phyloP scores from a whole-genome alignment of 2,888 invertebrate species.

The Limnephilus lunatus region DNA sequence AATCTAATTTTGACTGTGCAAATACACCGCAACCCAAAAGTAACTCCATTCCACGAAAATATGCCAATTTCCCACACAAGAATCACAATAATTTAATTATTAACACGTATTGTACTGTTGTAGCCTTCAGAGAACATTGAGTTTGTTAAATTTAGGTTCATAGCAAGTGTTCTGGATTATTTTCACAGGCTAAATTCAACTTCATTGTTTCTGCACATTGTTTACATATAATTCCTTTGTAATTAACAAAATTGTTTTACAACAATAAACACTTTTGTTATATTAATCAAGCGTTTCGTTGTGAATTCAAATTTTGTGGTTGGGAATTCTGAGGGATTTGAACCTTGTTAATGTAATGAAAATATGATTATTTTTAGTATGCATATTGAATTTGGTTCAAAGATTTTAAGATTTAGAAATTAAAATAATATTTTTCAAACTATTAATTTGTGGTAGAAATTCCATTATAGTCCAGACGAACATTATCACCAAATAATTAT shows the following conservation, averaged over 20 bases:
- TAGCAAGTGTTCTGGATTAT: background rate
- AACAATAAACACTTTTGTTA: slow-evolving; percentile 34
- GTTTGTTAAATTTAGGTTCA: background rate
- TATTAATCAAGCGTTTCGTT: background rate
- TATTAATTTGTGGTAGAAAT: background rate
- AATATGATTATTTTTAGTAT: background rate
- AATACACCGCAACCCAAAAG: background rate
- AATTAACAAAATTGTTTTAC: slow-evolving; percentile 18
- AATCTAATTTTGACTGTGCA: background rate
- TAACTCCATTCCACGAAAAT: background rate
- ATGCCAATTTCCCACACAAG: background rate
- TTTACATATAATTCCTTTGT: slow-evolving; percentile 5
- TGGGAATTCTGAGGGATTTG: background rate
- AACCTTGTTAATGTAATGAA: background rate
- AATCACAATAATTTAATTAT: background rate
- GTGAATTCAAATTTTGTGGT: background rate
- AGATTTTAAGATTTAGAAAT: background rate
- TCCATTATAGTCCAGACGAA: background rate
- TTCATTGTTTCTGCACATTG: background rate
- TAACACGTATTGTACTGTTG: background rate
- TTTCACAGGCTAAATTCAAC: background rate
- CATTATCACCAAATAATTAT: too few species aligned
- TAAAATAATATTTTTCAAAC: background rate
- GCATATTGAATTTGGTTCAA: background rate
- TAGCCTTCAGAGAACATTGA: background rate